Conservation (phyloP, 2,113 vertebrate species). For the Labeo rohita region DNA sequence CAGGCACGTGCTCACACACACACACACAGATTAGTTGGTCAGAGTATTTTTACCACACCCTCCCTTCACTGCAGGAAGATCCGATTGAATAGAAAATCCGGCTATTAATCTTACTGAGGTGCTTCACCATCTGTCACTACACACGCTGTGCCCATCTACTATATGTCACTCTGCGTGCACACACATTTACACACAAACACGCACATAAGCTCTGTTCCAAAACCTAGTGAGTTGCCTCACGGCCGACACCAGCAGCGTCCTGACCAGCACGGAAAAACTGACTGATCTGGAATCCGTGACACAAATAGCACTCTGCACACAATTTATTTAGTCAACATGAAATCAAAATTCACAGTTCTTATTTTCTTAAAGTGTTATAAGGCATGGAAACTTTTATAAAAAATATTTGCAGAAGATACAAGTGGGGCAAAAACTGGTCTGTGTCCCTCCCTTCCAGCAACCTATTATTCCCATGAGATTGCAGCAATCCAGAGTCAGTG, state of each 20-base stretch:
- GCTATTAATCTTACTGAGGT: conserved; percentile 78
- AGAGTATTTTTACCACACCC: conserved; percentile 77
- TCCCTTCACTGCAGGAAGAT: conserved; percentile 65
- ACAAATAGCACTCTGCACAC: background rate
- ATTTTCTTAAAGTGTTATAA: too few species aligned
- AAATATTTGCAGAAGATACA: too few species aligned
- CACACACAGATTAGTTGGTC: conserved; percentile 68
- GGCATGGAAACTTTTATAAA: too few species aligned
- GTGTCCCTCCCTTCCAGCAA: too few species aligned
- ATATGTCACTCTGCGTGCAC: conserved; percentile 15
- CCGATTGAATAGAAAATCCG: conserved; percentile 75
- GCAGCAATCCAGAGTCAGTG: too few species aligned
- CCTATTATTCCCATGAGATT: too few species aligned
- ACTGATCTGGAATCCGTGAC: background rate
- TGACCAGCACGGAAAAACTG: background rate
- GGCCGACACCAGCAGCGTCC: background rate
- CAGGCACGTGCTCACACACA: conserved; percentile 36
- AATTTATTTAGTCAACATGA: background rate
- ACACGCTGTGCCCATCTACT: conserved; percentile 51
- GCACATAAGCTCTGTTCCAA: conserved; percentile 11
- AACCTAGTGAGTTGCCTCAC: background rate
- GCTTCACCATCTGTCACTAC: conserved; percentile 75
- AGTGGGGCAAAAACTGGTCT: too few species aligned
- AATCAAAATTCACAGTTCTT: too few species aligned
- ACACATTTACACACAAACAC: conserved; percentile 52